Evolutionary conservation across 2,888 invertebrate species (phyloP).

Genomic region (Drosophila peninsularis): DNA sequence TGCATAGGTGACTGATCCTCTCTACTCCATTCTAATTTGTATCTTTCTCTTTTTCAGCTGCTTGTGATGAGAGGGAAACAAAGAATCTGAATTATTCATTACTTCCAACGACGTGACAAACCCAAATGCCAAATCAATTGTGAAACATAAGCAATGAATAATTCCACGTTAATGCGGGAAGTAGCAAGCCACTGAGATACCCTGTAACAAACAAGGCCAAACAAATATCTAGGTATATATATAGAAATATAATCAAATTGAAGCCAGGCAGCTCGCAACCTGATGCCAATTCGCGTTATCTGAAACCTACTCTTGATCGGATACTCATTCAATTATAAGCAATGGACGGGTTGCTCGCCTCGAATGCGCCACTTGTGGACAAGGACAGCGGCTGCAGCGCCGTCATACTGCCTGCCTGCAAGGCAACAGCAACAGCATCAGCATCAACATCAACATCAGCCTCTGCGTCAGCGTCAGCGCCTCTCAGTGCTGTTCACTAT

Average conservation of each 20-base stretch:
- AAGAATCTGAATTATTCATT: constrained; percentile 38
- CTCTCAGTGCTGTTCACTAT: constrained; percentile 53
- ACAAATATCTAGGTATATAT: neutral
- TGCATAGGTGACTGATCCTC: neutral
- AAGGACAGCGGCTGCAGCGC: constrained; percentile 54
- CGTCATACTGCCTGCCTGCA: constrained; percentile 52
- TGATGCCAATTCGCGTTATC: constrained; percentile 33
- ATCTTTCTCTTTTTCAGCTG: constrained; percentile 28
- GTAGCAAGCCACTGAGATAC: constrained; percentile 12
- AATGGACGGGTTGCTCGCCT: constrained; percentile 59
- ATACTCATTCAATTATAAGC: neutral
- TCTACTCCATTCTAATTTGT: constrained; percentile 5
- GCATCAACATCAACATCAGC: constrained; percentile 12
- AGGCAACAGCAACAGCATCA: constrained; percentile 19
- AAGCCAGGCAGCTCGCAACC: constrained; percentile 7
- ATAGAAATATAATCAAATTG: constrained; percentile 2
- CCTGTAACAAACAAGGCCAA: constrained; percentile 38
- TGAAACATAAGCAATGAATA: constrained; percentile 45
- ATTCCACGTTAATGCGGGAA: constrained; percentile 26
- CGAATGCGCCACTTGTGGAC: constrained; percentile 63
- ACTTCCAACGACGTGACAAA: constrained; percentile 41
- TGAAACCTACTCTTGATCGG: constrained; percentile 19
- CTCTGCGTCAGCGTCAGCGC: constrained; percentile 9
- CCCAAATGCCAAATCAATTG: constrained; percentile 46
- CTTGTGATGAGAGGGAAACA: neutral